Base-by-base conservation (phyloP, 2,888 invertebrate species). In the Micropterix aruncella region DNA sequence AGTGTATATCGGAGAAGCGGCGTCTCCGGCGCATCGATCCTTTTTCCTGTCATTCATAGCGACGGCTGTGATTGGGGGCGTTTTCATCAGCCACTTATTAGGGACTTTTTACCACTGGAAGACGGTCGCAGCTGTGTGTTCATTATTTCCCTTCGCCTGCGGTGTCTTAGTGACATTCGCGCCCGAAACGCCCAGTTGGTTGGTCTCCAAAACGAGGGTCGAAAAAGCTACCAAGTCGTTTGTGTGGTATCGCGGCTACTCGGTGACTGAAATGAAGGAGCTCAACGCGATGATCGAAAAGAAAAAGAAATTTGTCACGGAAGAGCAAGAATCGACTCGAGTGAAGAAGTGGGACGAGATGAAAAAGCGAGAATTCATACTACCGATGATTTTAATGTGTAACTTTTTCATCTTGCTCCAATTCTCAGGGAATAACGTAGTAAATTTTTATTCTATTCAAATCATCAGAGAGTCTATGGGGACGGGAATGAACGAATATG, bases 141-240 rank as follows among this genome's bases (percentile, higher is more conserved):
- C 70, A 0, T 57, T 66, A 14, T 59, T 74, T 1, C 73, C 74
- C 0, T 61, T 75, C n/a, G 52, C 66, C 0, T 70, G 72, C 52
- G 61, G 72, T 17, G 45, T 77, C 0, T 56, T 77, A 3, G 67
- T 79, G 3, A 61, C 73, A 14, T 70, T 71, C 12, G 60, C 75
- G 7, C 78, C 78, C 0, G 84, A 84, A 57, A 75, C 81, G 3
- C 83, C 82, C 0, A 63, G 72, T 3, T 84, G 82, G 81, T 52
- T 84, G 44, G 66, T 78, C 15, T 64, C 75, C 1, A 76, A 75
- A 55, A 74, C 74, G 3, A 63, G 70, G 5, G 59, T 64, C 1
- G 64, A 68, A 1, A 71, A 78, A 52, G 80, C 80, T 0, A 66
- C 70, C 44, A 59, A 66, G 18, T 65, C 77, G 0, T 76, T 79